These are phyloP conservation scores for Netelia inedita DNA, from an alignment of 2,888 invertebrate species.

Conservation along the genomic window DNA sequence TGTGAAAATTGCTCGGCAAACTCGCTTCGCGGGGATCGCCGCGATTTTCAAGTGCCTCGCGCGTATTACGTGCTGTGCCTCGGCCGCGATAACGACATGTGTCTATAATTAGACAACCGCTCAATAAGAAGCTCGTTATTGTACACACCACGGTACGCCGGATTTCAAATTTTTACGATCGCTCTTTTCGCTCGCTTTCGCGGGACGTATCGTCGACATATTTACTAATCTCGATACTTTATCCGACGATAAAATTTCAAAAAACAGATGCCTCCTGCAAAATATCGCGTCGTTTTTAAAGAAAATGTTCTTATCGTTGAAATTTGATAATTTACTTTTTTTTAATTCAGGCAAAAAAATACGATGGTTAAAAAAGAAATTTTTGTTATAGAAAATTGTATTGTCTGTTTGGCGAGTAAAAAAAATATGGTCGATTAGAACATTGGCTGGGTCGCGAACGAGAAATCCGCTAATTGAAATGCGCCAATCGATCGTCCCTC, in stretches of 20 bases:
- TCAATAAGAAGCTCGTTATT: conserved; percentile 36
- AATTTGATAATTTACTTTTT: no score
- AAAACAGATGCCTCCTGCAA: no score
- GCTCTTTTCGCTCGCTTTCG: background rate
- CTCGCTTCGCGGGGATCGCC: background rate
- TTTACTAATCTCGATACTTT: no score
- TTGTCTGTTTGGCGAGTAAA: background rate
- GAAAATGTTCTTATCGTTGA: no score
- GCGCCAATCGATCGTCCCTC: conserved; percentile 13
- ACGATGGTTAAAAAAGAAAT: background rate
- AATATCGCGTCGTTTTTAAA: no score
- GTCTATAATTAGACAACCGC: conserved; percentile 46
- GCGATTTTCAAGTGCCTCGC: conserved; percentile 13
- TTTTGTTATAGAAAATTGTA: background rate
- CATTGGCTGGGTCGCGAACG: conserved; percentile 19
- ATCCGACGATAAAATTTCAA: no score
- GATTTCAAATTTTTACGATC: background rate
- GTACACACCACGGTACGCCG: background rate
- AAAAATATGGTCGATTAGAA: background rate
- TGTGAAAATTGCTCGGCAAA: background rate
- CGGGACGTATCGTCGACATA: background rate
- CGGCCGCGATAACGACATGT: conserved; percentile 22
- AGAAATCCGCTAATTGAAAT: conserved; percentile 28
- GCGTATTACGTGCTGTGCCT: background rate
- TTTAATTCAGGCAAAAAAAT: no score